Evolutionary conservation across 2,888 invertebrate genomes (phyloP), one percentile per base, ranked within the genome.

Genomic region (Coelinius sp.): DNA sequence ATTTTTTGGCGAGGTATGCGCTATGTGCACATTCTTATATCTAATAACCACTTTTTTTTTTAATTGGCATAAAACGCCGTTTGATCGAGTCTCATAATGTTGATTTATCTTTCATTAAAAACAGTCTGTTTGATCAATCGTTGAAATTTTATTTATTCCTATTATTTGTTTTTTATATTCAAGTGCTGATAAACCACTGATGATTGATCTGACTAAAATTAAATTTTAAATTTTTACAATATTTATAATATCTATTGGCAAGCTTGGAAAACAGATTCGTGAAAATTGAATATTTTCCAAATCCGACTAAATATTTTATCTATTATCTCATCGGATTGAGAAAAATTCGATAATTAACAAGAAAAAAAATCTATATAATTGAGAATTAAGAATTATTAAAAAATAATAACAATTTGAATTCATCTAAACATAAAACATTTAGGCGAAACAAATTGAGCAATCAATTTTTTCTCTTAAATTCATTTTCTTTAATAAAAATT

Each of bases 361-460:
- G 63, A 74, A 59, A 59, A 63, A 74, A 59, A 67, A 52, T 65
- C 38, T 41, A 41, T 71, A 49, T 68, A 44, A 41, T 27, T 25
- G 46, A 25, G n/a, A 24, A 53, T 74, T 76, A 79, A 77, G 73
- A 75, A 75, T 68, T 56, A 70, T 38, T 46, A 38, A 70, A 49
- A 49, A 20, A 64, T 68, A 73, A 74, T 46, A 17, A 46, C 62
- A 62, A 85, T 86, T 83, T 87, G 86, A 84, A 81, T 84, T 86
- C 87, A 86, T 81, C 87, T 87, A 86, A 87, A 87, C 85, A 80
- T 49, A 74, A 68, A 76, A 75, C 80, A 85, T 87, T 87, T 87
- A 87, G 86, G 80, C 83, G 86, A 87, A 85, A 84, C 86, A 87
- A 87, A 87, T 85, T 63, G 38, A 17, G 70, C 68, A 14, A 31